phyloP scores from a whole-genome alignment of 2,113 vertebrate species.

The Phocoena sinus region DNA sequence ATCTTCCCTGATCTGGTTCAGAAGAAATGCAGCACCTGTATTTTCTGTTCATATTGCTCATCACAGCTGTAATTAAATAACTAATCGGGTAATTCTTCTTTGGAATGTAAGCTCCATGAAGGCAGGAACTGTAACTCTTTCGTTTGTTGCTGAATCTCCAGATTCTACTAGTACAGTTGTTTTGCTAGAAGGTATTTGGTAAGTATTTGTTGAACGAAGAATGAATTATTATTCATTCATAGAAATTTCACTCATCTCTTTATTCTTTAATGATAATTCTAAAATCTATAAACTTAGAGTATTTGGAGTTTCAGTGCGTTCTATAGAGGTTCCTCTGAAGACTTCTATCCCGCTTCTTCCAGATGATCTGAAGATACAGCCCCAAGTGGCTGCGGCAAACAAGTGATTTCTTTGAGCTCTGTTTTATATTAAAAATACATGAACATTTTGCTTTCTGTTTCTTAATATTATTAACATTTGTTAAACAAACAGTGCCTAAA shows the following conservation, averaged over 20 bases:
- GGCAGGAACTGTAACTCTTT: neutral
- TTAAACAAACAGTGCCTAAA: neutral
- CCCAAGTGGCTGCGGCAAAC: neutral
- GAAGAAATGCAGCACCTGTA: neutral
- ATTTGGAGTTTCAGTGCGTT: neutral
- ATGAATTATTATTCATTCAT: neutral
- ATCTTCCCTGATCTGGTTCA: neutral
- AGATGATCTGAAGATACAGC: neutral
- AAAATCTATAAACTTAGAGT: neutral
- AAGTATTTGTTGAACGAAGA: slow-evolving; percentile 29
- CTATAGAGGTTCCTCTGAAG: neutral
- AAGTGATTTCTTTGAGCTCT: slow-evolving; percentile 10
- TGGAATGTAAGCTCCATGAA: neutral
- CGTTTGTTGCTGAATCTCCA: neutral
- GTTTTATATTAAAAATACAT: slow-evolving; percentile 25
- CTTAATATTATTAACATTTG: slow-evolving; percentile 5
- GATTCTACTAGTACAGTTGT: neutral
- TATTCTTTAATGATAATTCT: neutral
- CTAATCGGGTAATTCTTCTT: neutral
- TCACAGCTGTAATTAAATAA: neutral
- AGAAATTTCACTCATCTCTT: neutral
- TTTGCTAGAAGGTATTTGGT: slow-evolving; percentile 8
- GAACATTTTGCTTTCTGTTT: slow-evolving; percentile 31
- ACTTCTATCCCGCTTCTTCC: neutral
- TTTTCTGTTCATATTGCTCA: neutral